Conservation (phyloP, 92 coral and sea anemone genomes). For the Paragorgia papillata region DNA sequence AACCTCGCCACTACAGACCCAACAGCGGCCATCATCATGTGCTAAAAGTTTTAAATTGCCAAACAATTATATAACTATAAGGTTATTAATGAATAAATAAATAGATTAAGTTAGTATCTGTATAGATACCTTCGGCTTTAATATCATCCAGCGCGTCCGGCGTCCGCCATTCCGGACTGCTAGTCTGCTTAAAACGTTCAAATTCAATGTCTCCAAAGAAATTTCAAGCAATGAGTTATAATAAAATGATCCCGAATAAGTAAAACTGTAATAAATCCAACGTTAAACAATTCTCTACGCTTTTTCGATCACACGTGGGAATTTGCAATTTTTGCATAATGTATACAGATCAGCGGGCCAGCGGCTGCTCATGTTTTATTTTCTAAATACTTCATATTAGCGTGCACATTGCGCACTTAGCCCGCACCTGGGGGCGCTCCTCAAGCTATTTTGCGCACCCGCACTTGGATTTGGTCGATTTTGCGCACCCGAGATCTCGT, state of each 20-base stretch:
- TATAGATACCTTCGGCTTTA: background rate
- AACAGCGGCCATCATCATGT: background rate
- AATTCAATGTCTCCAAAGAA: too few species aligned
- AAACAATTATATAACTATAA: background rate
- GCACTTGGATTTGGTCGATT: background rate
- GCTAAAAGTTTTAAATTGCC: background rate
- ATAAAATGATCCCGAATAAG: too few species aligned
- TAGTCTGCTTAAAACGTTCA: too few species aligned
- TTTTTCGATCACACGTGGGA: too few species aligned
- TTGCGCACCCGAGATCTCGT: conserved; percentile 37
- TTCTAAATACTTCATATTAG: background rate
- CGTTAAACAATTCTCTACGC: too few species aligned
- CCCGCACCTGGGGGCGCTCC: conserved; percentile 13
- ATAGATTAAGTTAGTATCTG: background rate
- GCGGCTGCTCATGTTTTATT: too few species aligned
- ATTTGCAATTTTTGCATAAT: conserved; percentile 7
- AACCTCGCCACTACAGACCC: conserved; percentile 25
- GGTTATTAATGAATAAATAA: background rate
- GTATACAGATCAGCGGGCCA: too few species aligned
- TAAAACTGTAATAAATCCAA: too few species aligned
- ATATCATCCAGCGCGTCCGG: background rate
- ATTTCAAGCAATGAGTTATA: too few species aligned
- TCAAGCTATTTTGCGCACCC: conserved; percentile 9
- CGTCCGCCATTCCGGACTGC: too few species aligned
- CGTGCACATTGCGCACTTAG: background rate